phyloP scores from a whole-genome alignment of 2,888 invertebrate species.

The Patella ulyssiponensis region DNA sequence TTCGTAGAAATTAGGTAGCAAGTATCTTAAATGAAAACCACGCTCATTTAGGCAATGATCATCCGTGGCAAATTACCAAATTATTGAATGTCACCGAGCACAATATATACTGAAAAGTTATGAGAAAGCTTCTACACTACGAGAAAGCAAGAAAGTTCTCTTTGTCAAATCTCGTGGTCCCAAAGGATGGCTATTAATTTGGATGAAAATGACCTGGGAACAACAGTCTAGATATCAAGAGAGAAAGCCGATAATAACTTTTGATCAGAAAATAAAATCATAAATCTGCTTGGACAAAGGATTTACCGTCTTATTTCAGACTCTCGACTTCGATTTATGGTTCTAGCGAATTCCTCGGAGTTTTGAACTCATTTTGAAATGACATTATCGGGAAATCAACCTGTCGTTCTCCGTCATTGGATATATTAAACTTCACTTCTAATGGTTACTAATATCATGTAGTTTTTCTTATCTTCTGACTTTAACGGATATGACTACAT shows the following conservation, averaged over 20 bases:
- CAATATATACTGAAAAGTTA: no score
- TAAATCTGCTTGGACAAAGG: neutral
- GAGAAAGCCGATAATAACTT: neutral
- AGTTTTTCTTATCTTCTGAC: neutral
- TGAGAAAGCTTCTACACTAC: no score
- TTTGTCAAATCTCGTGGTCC: no score
- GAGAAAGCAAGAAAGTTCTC: no score
- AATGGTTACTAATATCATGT: conserved; percentile 3
- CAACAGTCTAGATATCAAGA: no score
- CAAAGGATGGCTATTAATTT: no score
- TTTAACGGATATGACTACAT: neutral
- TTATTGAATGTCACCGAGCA: no score
- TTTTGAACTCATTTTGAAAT: conserved; percentile 8
- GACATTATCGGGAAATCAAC: conserved; percentile 2
- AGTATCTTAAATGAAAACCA: no score
- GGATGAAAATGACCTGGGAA: no score
- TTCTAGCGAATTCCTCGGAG: neutral
- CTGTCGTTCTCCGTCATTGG: neutral
- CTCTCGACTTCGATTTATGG: neutral
- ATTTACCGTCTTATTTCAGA: neutral
- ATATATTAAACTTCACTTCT: neutral
- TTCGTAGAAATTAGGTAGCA: no score
- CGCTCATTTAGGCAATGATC: no score
- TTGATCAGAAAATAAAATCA: conserved; percentile 5
- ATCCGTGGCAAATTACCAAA: no score